These are phyloP conservation scores for Bucorvus abyssinicus DNA, from an alignment of 2,797 vertebrate species.

Conservation along the genomic window DNA sequence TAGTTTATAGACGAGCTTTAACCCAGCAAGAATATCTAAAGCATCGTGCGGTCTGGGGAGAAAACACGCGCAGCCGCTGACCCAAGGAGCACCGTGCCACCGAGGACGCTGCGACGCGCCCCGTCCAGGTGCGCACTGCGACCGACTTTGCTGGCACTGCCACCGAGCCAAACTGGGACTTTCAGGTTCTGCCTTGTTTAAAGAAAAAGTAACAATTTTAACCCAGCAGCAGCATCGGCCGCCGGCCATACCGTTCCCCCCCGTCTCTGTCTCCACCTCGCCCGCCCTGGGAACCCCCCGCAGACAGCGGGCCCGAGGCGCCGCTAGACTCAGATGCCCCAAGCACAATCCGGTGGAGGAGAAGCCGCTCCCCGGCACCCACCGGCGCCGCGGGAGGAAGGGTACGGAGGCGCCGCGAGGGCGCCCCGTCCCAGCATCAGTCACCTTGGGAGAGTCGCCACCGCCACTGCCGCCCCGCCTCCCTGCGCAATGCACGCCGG, in stretches of 20 bases:
- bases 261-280: fast-evolving
- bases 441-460: neutral
- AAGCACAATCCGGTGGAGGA: neutral
- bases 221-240: neutral
- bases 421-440: neutral
- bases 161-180: fast-evolving
- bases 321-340: too few relatives aligned
- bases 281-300: neutral
- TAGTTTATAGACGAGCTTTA: too few relatives aligned
- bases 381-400: too few relatives aligned
- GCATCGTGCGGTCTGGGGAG: fast-evolving
- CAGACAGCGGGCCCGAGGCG: too few relatives aligned
- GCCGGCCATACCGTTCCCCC: too few relatives aligned
- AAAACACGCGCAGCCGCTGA: neutral
- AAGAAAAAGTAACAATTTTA: neutral
- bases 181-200: too few relatives aligned
- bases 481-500: neutral
- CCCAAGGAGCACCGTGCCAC: fast-evolving
- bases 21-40: too few relatives aligned
- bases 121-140: fast-evolving
- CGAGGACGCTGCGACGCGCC: fast-evolving
- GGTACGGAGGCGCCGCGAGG: fast-evolving
- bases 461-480: neutral
- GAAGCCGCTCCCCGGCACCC: too few relatives aligned
- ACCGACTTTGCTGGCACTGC: neutral